phyloP scores from a whole-genome alignment of 2,888 invertebrate species.

The Frankliniella intonsa region DNA sequence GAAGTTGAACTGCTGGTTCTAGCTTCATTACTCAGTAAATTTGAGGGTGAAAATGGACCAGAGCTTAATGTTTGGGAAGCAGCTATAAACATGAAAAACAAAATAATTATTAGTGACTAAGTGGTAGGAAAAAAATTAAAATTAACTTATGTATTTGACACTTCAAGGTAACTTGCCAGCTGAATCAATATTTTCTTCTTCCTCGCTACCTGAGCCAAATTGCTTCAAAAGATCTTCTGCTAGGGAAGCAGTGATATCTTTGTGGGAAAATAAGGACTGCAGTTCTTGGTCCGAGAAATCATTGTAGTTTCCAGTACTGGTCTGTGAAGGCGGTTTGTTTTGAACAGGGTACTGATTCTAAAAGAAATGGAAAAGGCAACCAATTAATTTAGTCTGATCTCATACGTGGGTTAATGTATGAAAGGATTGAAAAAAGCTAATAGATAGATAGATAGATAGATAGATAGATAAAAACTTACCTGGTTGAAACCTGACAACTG shows the following conservation, averaged over 20 bases:
- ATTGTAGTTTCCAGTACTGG: neutral
- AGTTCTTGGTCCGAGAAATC: slow-evolving; percentile 59
- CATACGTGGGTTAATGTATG: too few species aligned
- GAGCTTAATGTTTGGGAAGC: slow-evolving; percentile 46
- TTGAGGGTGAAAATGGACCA: slow-evolving; percentile 55
- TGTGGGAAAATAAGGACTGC: slow-evolving; percentile 66
- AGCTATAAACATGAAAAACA: slow-evolving; percentile 28
- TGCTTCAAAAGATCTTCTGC: slow-evolving; percentile 86
- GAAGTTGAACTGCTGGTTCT: neutral
- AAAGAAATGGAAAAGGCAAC: neutral
- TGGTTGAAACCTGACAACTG: slow-evolving; percentile 43
- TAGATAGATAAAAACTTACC: slow-evolving; percentile 43
- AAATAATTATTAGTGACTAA: neutral
- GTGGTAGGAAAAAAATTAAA: slow-evolving; percentile 14
- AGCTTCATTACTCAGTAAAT: slow-evolving; percentile 38
- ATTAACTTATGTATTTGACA: neutral
- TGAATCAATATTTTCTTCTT: slow-evolving; percentile 51
- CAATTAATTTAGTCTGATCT: too few species aligned
- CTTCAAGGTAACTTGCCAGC: neutral
- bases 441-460: too few species aligned
- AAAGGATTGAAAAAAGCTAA: too few species aligned
- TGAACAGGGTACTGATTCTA: neutral
- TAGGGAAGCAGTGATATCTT: slow-evolving; percentile 69
- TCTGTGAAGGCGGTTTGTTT: neutral
- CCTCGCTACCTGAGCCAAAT: slow-evolving; percentile 62